These are phyloP conservation scores for Smittia aterrima DNA, from an alignment of 2,888 invertebrate genomes.

Conservation along the genomic window DNA sequence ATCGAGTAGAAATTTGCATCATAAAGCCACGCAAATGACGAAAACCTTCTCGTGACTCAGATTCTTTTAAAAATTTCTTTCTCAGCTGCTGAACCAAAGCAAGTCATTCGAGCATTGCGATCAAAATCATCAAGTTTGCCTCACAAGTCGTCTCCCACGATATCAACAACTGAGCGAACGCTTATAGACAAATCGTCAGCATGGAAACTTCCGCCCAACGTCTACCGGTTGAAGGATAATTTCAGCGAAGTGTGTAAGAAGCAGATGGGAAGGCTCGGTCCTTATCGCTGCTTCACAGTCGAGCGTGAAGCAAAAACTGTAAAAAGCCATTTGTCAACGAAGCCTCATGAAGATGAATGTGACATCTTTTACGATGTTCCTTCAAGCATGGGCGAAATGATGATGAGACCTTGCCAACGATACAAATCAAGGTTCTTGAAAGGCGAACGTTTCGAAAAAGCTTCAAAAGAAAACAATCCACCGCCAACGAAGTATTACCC, in stretches of 20 bases:
- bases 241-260: neutral
- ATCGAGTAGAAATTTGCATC: neutral
- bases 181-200: neutral
- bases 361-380: constrained; percentile 28
- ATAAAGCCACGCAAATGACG: neutral
- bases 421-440: constrained; percentile 14
- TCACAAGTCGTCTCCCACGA: neutral
- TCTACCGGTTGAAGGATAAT: constrained; percentile 1
- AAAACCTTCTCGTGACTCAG: neutral
- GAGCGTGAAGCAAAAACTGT: constrained; percentile 24
- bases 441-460: neutral
- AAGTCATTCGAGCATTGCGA: constrained; percentile 30
- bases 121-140: neutral
- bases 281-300: constrained; percentile 34
- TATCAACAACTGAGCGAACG: neutral
- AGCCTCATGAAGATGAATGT: neutral
- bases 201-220: constrained; percentile 36
- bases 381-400: neutral
- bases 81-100: constrained; percentile 24
- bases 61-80: neutral
- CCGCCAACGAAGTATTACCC: constrained; percentile 18
- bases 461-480: neutral
- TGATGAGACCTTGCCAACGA: neutral
- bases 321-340: constrained; percentile 8
- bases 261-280: constrained; percentile 17